These are phyloP conservation scores for Diarsia mendica DNA, from an alignment of 2,888 invertebrate genomes.

Conservation along the genomic window DNA sequence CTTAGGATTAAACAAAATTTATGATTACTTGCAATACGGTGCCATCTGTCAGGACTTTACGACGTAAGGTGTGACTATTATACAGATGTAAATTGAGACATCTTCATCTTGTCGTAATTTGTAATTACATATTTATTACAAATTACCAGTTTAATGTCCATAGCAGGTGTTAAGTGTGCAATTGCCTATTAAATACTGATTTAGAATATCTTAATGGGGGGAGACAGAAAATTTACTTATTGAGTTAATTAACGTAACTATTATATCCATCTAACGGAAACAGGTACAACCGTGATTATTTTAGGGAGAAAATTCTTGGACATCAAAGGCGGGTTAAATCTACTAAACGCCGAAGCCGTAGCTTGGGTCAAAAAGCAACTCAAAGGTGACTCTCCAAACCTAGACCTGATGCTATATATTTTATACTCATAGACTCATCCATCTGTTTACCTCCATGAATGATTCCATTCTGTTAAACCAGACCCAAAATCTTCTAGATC, in stretches of 20 bases:
- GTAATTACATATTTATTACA: constrained; percentile 19
- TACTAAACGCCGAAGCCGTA: neutral
- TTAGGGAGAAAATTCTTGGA: no score
- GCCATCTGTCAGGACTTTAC: constrained; percentile 22
- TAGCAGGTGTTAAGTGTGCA: neutral
- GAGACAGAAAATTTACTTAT: neutral
- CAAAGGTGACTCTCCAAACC: neutral
- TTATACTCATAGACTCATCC: no score
- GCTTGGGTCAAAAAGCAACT: neutral
- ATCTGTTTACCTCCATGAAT: no score
- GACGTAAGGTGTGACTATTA: neutral
- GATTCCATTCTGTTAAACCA: neutral
- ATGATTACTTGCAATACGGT: constrained; percentile 44
- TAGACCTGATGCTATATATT: no score
- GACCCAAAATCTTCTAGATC: constrained; percentile 22
- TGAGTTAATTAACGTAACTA: neutral
- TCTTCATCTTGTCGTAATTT: neutral
- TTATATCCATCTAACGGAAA: neutral
- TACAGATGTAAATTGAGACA: constrained; percentile 15
- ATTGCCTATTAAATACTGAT: neutral
- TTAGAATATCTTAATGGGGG: neutral
- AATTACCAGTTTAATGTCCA: neutral
- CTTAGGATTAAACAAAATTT: constrained; percentile 24
- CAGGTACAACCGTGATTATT: no score
- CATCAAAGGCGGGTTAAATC: neutral